A percentile compares a stretch with the other conserved stretches of the same genome.
phyloP scores from a whole-genome alignment of 2,888 invertebrate species.

The Tipula unca region DNA sequence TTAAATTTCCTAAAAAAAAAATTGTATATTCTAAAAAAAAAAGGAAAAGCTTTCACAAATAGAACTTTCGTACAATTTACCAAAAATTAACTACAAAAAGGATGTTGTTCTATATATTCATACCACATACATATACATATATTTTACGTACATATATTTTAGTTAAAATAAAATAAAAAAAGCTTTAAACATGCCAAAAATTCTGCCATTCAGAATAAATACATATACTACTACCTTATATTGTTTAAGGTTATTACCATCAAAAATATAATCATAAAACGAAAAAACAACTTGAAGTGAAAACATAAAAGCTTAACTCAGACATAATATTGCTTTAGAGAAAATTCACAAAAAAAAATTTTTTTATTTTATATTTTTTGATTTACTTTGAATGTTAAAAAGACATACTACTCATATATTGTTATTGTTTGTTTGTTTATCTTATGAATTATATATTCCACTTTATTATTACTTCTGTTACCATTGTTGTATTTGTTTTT shows the following conservation, averaged over 20 bases:
- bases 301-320: constrained; percentile 14
- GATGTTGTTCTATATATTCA: not conserved
- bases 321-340: not conserved
- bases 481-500: not conserved
- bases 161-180: not conserved
- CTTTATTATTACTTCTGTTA: not conserved
- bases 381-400: constrained; percentile 3
- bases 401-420: not conserved
- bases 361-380: not conserved
- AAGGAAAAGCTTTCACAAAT: too few relatives aligned
- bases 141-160: not conserved
- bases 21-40: too few relatives aligned
- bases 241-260: constrained; percentile 8
- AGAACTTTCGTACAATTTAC: too few relatives aligned
- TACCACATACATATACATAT: not conserved
- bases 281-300: not conserved
- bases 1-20: too few relatives aligned
- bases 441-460: not conserved
- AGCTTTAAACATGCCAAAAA: not conserved
- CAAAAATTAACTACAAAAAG: not conserved
- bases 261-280: not conserved
- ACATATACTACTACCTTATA: not conserved
- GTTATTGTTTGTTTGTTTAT: not conserved
- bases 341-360: not conserved
- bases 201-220: not conserved